Evolutionary conservation across 2,888 invertebrate genomes (phyloP).

Genomic region (Folsomia manolachei): DNA sequence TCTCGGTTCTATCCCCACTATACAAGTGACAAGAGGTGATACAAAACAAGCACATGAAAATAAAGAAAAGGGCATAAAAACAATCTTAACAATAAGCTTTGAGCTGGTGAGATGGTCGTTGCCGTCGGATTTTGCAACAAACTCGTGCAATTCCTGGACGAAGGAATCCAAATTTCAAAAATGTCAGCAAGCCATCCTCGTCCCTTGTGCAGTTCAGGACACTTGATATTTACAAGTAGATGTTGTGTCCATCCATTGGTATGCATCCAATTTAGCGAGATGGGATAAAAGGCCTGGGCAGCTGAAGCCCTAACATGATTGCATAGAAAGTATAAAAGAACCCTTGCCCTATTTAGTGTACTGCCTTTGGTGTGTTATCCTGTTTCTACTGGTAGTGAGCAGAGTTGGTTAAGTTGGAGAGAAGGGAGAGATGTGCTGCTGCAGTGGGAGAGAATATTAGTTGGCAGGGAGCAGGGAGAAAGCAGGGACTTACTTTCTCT

Average conservation of each 20-base stretch:
- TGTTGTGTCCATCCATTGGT: background rate
- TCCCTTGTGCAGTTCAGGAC: too few relatives aligned
- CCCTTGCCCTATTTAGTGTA: background rate
- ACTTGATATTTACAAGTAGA: too few relatives aligned
- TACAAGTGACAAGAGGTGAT: background rate
- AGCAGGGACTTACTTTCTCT: slow-evolving; percentile 25
- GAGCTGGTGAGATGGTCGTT: too few relatives aligned
- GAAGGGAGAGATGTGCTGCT: slow-evolving; percentile 2
- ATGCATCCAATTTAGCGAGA: background rate
- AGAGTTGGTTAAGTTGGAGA: too few relatives aligned
- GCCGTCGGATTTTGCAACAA: background rate
- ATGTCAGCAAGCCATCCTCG: background rate
- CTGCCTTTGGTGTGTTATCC: slow-evolving; percentile 11
- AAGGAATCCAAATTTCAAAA: background rate
- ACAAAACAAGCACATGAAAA: background rate
- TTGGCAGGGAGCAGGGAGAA: slow-evolving; percentile 5
- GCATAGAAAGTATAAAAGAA: too few relatives aligned
- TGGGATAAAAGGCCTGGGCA: slow-evolving; percentile 3
- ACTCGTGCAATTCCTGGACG: background rate
- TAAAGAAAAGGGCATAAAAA: background rate
- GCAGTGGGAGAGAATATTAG: background rate
- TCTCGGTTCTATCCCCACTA: background rate
- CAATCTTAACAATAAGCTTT: background rate
- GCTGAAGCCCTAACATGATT: too few relatives aligned
- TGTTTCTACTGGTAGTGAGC: too few relatives aligned